These are phyloP conservation scores for Argyrosomus japonicus DNA, from an alignment of 2,113 vertebrate species.

Conservation along the genomic window DNA sequence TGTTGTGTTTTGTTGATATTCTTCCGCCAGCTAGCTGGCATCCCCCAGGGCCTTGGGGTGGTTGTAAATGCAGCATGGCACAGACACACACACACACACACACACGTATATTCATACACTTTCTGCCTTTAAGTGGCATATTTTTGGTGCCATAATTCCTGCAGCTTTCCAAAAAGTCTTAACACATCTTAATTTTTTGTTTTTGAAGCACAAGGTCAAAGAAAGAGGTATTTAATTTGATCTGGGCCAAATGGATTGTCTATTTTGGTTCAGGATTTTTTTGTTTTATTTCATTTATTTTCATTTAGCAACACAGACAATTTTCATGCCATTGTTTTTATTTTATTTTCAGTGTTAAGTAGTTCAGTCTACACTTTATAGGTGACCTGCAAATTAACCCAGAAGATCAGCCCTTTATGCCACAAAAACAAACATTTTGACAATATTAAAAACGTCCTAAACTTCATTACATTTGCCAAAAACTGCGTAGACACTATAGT, in stretches of 20 bases:
- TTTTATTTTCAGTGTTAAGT: neutral
- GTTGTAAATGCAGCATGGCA: conserved; percentile 27
- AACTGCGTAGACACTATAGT: too few relatives aligned
- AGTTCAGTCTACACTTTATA: neutral
- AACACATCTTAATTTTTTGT: neutral
- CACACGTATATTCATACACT: neutral
- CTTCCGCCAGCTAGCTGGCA: conserved; percentile 26
- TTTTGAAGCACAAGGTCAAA: conserved; percentile 43
- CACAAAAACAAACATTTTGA: neutral
- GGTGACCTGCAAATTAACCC: conserved; percentile 4
- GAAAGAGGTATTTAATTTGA: conserved; percentile 29
- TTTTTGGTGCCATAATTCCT: neutral
- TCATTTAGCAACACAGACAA: conserved; percentile 10
- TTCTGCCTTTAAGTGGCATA: neutral
- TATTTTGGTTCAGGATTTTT: conserved; percentile 8
- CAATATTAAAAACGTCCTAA: neutral
- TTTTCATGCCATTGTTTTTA: conserved; percentile 21
- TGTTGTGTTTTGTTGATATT: conserved; percentile 46
- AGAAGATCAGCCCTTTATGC: neutral
- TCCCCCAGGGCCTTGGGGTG: conserved; percentile 26
- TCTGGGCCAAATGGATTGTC: conserved; percentile 31
- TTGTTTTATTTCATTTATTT: conserved; percentile 42
- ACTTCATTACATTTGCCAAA: neutral
- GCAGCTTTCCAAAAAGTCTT: conserved; percentile 26
- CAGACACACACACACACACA: neutral